Evolutionary conservation across 2,888 invertebrate species (phyloP).

Genomic region (Chrysolina americana): DNA sequence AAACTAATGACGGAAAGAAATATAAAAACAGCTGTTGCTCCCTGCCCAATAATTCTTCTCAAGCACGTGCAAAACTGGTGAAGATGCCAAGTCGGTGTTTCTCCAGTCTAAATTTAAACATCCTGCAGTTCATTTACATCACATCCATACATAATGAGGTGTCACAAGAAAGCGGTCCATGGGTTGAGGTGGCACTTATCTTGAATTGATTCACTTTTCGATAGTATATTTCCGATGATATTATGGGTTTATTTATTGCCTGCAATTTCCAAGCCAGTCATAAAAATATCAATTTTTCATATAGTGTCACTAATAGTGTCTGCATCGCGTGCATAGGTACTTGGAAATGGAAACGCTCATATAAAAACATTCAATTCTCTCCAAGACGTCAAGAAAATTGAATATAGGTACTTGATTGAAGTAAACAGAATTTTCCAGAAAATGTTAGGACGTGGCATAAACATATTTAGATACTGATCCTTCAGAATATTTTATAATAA

Average conservation of each 20-base stretch:
- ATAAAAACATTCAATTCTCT: too few relatives aligned
- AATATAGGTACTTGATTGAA: too few relatives aligned
- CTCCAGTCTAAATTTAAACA: slow-evolving; percentile 27
- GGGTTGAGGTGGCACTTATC: slow-evolving; percentile 13
- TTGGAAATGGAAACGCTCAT: too few relatives aligned
- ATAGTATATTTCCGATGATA: not conserved
- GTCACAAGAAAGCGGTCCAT: slow-evolving; percentile 16
- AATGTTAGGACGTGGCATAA: too few relatives aligned
- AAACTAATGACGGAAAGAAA: slow-evolving; percentile 28
- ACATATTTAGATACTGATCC: too few relatives aligned
- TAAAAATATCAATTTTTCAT: too few relatives aligned
- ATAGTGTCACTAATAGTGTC: too few relatives aligned
- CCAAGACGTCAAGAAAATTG: too few relatives aligned
- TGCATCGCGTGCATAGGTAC: too few relatives aligned
- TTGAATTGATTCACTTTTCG: slow-evolving; percentile 13
- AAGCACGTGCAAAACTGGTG: slow-evolving; percentile 30
- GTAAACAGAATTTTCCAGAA: too few relatives aligned
- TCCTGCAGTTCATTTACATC: slow-evolving; percentile 31
- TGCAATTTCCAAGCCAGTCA: not conserved
- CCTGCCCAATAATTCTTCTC: slow-evolving; percentile 24
- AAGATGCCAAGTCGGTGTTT: slow-evolving; percentile 25
- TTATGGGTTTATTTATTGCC: not conserved
- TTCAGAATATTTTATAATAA: too few relatives aligned
- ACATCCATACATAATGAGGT: slow-evolving; percentile 28
- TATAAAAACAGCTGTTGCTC: slow-evolving; percentile 23